Percentiles rank a stretch among this genome's conserved stretches.
These are phyloP conservation scores for Drosophila bocki DNA, from an alignment of 1,140 invertebrate species.

Conservation along the genomic window DNA sequence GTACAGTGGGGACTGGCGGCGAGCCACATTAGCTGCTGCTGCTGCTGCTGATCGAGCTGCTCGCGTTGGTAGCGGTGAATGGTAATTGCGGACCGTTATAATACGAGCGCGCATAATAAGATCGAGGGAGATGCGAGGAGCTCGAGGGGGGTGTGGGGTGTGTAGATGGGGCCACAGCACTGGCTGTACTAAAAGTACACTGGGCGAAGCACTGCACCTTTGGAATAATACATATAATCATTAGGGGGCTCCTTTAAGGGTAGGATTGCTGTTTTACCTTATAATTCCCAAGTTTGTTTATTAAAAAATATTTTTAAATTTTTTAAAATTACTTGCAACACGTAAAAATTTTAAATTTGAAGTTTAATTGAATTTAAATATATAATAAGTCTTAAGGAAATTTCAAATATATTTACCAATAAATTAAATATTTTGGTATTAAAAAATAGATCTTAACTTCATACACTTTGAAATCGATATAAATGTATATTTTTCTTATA, in stretches of 20 bases:
- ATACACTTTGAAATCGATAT: background rate
- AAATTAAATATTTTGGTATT: too few relatives aligned
- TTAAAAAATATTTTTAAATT: too few relatives aligned
- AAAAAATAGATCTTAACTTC: too few relatives aligned
- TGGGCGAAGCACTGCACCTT: background rate
- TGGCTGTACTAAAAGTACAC: slow-evolving; percentile 1
- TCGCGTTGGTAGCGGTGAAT: slow-evolving; percentile 76
- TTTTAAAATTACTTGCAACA: too few relatives aligned
- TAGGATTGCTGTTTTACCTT: background rate
- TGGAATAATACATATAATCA: background rate
- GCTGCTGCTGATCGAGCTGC: slow-evolving; percentile 44
- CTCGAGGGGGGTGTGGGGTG: background rate
- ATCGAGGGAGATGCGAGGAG: slow-evolving; percentile 34
- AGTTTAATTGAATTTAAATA: too few relatives aligned
- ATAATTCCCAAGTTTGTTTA: background rate
- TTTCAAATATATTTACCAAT: too few relatives aligned
- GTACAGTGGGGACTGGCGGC: slow-evolving; percentile 11
- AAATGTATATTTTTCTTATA: background rate
- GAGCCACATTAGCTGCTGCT: slow-evolving; percentile 65
- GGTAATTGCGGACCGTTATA: slow-evolving; percentile 80
- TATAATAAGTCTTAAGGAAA: too few relatives aligned
- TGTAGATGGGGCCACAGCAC: background rate
- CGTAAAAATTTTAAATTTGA: background rate
- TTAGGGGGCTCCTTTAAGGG: background rate
- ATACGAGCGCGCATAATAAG: slow-evolving; percentile 80